Base-by-base conservation (phyloP, 2,797 vertebrate species). In the Cetoscarus ocellatus region DNA sequence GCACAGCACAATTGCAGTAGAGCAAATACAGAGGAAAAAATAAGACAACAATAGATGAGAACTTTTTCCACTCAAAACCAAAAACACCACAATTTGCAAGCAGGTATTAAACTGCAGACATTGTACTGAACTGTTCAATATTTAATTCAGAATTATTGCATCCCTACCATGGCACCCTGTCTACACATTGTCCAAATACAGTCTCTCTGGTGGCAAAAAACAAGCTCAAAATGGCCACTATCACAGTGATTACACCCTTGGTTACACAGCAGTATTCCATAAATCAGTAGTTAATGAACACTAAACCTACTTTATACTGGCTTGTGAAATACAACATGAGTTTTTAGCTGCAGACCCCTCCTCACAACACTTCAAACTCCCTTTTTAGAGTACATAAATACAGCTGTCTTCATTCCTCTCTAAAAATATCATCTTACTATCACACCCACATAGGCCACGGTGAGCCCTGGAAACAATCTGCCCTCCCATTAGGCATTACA, bases 401-500 rank as follows among this genome's bases (percentile, higher is more conserved):
- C 45, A 17, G 8, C 51, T 51, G 50, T 38, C 52, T 49, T 61
- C 53, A 35, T 60, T 62, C n/a, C 63, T 4, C 61, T 12, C 18
- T 5, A 42, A 19, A 58, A 65, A 49, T 63, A 62, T 43, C 17
- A 34, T 50, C 27, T 47, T 61, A 50, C 80, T 53, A 68, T 65
- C 35, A 53, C n/a, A 18, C 53, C 39, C 40, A 57, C 79, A 64
- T 38, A 36, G 51, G 36, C 67, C 50, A 65, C 13, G 67, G 49
- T 61, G 52, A 47, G 40, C 51, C 40, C 34, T 10, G 11, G 51
- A 56, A 76, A 68, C 61, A 59, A 62, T 40, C 7, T 3, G 8
- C 14, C 17, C 56, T 56, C 64, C 35, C 6, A 57, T 83, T 56
- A 67, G 0, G 0, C 56, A 70, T 77, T 44, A 43, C 67, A 85